Conservation (phyloP, 2,797 vertebrate genomes). For the Tadarida brasiliensis region DNA sequence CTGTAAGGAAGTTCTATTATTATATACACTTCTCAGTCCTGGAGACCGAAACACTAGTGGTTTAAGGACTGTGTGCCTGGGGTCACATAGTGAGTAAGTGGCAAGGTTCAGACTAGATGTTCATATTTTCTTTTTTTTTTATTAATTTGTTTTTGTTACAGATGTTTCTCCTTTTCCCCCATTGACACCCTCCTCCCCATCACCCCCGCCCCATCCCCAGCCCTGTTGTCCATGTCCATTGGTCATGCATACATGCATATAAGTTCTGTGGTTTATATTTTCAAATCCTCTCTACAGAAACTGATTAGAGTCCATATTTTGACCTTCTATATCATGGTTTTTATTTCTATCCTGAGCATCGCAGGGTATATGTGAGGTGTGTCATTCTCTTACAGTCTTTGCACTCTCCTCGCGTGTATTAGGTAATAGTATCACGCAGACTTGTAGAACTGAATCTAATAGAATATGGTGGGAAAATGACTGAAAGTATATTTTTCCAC, state of each 20-base stretch:
- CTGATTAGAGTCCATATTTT: background rate
- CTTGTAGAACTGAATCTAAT: background rate
- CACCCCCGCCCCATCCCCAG: too few relatives aligned
- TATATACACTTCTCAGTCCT: background rate
- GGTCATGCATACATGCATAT: too few relatives aligned
- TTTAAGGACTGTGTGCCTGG: background rate
- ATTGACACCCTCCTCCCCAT: too few relatives aligned
- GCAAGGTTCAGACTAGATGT: background rate
- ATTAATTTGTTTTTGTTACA: too few relatives aligned
- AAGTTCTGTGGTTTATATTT: background rate
- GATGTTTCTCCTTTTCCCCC: too few relatives aligned
- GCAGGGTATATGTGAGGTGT: fast-evolving
- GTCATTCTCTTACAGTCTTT: background rate
- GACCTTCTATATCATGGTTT: background rate
- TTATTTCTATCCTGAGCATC: background rate
- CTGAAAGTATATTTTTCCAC: background rate
- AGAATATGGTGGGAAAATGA: background rate
- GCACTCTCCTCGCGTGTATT: background rate
- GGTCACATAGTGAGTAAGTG: background rate
- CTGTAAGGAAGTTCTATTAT: background rate
- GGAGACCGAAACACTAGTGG: background rate
- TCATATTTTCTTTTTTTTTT: background rate
- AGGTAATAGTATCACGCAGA: background rate
- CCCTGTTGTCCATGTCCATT: too few relatives aligned
- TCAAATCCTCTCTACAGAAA: background rate